These are phyloP conservation scores for Macrobrachium nipponense DNA, from an alignment of 1,140 invertebrate genomes.

Conservation along the genomic window DNA sequence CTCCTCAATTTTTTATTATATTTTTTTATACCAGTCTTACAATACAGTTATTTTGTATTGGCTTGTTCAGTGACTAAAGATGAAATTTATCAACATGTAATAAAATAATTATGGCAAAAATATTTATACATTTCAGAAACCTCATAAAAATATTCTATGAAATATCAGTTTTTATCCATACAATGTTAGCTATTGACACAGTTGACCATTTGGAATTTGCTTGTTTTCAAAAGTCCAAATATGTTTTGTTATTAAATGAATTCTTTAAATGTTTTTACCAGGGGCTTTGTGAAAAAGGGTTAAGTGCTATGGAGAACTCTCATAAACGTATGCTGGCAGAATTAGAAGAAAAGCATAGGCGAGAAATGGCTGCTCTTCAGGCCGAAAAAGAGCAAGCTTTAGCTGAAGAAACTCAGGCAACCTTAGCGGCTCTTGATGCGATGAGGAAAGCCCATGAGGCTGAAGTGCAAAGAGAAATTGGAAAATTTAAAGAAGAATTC, in stretches of 20 bases:
- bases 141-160: too few species aligned
- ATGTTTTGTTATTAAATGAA: too few species aligned
- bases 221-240: too few species aligned
- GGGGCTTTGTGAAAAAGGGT: slow-evolving; percentile 86
- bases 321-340: slow-evolving; percentile 86
- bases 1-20: not conserved
- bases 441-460: slow-evolving; percentile 93
- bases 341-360: slow-evolving; percentile 84
- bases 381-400: slow-evolving; percentile 89
- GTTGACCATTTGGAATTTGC: too few species aligned
- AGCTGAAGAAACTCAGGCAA: slow-evolving; percentile 84
- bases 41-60: not conserved
- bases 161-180: too few species aligned
- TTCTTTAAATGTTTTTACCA: slow-evolving; percentile 64
- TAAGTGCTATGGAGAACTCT: slow-evolving; percentile 88
- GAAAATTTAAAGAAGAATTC: slow-evolving; percentile 83
- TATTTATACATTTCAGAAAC: not conserved
- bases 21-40: too few species aligned
- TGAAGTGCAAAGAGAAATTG: slow-evolving; percentile 87
- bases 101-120: too few species aligned
- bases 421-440: slow-evolving; percentile 82
- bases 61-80: too few species aligned
- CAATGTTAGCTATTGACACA: too few species aligned
- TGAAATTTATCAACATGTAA: too few species aligned
- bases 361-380: slow-evolving; percentile 79